Evolutionary conservation across 2,888 invertebrate genomes (phyloP).

Genomic region (Drosophila anomalipes): DNA sequence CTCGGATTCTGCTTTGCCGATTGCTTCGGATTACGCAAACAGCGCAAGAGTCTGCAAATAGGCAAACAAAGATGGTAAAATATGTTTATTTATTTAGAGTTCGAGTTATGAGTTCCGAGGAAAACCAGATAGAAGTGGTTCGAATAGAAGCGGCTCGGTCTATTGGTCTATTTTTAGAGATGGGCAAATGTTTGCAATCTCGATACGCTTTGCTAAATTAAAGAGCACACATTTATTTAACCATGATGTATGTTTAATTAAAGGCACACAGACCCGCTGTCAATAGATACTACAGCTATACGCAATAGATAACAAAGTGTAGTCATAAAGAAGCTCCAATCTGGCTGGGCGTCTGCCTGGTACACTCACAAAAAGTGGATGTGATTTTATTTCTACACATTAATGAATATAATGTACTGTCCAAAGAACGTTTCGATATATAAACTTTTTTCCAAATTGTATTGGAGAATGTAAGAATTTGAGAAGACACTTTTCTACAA

Average conservation of each 20-base stretch:
- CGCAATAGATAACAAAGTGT: constrained; percentile 44
- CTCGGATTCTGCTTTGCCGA: constrained; percentile 78
- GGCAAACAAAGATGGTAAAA: constrained; percentile 24
- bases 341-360: neutral
- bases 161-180: constrained; percentile 58
- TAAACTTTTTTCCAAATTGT: neutral
- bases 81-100: constrained; percentile 46
- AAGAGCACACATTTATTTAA: constrained; percentile 51
- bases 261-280: constrained; percentile 45
- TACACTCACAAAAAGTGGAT: neutral
- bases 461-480: neutral
- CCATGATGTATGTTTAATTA: constrained; percentile 73
- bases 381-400: neutral
- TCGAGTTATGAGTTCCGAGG: constrained; percentile 61
- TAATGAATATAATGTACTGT: neutral
- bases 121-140: constrained; percentile 41
- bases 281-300: constrained; percentile 30
- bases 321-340: constrained; percentile 3
- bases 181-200: constrained; percentile 60
- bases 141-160: neutral
- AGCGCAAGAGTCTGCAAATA: constrained; percentile 83
- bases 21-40: constrained; percentile 76
- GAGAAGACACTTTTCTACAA: neutral
- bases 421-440: neutral
- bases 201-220: constrained; percentile 57